A percentile compares a stretch with the other conserved stretches of the same genome.
Evolutionary conservation across 2,888 invertebrate species (phyloP).

Genomic region (Drosophila conformis): DNA sequence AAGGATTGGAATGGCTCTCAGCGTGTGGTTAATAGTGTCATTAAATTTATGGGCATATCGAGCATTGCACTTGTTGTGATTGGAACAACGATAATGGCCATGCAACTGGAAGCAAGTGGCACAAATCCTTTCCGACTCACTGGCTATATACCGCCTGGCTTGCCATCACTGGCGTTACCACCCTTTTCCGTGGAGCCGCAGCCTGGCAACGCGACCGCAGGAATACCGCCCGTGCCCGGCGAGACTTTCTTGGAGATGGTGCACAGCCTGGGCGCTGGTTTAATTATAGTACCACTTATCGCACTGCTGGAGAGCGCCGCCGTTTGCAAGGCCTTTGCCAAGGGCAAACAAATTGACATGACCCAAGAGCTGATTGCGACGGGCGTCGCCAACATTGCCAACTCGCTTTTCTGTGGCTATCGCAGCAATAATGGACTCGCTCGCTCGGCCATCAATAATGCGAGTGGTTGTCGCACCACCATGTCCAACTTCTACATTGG

Average conservation of each 20-base stretch:
- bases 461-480: slow-evolving; percentile 94
- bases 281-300: slow-evolving; percentile 93
- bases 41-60: slow-evolving; percentile 91
- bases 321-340: slow-evolving; percentile 86
- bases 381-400: slow-evolving; percentile 90
- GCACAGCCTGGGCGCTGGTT: slow-evolving; percentile 91
- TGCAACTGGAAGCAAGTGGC: slow-evolving; percentile 87
- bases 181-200: slow-evolving; percentile 87
- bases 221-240: slow-evolving; percentile 58
- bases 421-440: slow-evolving; percentile 92
- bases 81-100: slow-evolving; percentile 88
- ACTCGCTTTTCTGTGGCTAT: slow-evolving; percentile 93
- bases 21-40: slow-evolving; percentile 87
- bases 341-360: slow-evolving; percentile 92
- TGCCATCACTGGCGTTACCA: slow-evolving; percentile 88
- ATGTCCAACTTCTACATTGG: slow-evolving; percentile 93
- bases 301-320: slow-evolving; percentile 95
- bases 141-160: slow-evolving; percentile 90
- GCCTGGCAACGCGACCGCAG: slow-evolving; percentile 70
- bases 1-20: slow-evolving; percentile 85
- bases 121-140: slow-evolving; percentile 87
- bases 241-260: slow-evolving; percentile 89
- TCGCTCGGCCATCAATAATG: slow-evolving; percentile 93
- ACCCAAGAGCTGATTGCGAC: slow-evolving; percentile 96
- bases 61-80: slow-evolving; percentile 93